Evolutionary conservation across 2,888 invertebrate genomes (phyloP), one percentile per base, ranked within the genome.

Genomic region (Clitarchus hookeri): DNA sequence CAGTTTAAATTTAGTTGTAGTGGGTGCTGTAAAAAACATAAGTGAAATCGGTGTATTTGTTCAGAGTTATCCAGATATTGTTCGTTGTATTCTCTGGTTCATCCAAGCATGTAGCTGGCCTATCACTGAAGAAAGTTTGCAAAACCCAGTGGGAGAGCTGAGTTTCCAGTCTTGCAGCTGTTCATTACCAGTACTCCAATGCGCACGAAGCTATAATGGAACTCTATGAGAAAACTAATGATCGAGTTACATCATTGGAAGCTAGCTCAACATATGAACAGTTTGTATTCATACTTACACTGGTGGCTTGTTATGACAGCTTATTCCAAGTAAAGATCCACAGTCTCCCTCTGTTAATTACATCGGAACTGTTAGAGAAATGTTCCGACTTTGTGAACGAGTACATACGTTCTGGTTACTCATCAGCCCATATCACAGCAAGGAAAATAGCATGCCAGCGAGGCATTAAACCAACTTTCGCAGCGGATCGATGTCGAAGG

Each of bases 151-250:
- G 79, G 79, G 26, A 79, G 79, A 79, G 79, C 8, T 8, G 79
- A 26, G 79, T 79, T 79, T 79, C 79, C 79, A n/a, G n/a, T n/a
- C n/a, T n/a, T 80, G 80, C 65, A 65, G 19, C 80, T 19, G 6
- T 80, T 80, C 78, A 16, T 23, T 78, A 78, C 26, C 78, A 78
- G n/a, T 78, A 78, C 78, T 78, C 78, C 26, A 25, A 23, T 25
- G 78, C 13, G 23, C 78, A 26, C 13, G 26, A 78, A 11, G 78
- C 78, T 26, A 6, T 78, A 25, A 23, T 80, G 9, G 36, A 80
- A 26, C 80, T 80, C 27, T 19, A 80, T 13, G 19, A 80, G 19
- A 6, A 80, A 80, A 80, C 26, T 8, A 80, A 80, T 80, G 80
- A 80, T 25, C 36, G 12, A 80, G 80, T 80, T 19, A 19, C 80